Base-by-base conservation (phyloP, 2,888 invertebrate genomes). In the Zootermopsis nevadensis region DNA sequence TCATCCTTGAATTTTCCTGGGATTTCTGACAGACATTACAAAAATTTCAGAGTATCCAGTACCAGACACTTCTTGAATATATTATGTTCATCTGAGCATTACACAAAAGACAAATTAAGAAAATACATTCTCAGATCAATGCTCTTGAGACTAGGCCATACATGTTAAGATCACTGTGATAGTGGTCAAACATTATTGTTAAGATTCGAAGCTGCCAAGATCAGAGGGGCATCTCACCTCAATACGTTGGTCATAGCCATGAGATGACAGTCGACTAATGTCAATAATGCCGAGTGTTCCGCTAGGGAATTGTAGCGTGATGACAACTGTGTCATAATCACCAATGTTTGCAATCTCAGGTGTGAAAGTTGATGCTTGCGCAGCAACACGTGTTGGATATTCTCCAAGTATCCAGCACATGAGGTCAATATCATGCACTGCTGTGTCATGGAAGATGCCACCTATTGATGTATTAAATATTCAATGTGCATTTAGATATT, bases 381-480 rank as follows among this genome's bases (percentile, higher is more conserved):
- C 90, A 86, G 90, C 91, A 82, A 94, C 93, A 85, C 90, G 91
- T 30, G 87, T 89, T 0, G 94, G 94, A 84, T 91, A 90, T 87
- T 93, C 93, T 0, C 93, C 93, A 35, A 93, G 88, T 55, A 94
- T 88, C 93, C 93, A 94, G 84, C 93, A 92, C 10, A 92, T 88
- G 88, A 93, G 90, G 86, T 94, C 94, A 83, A 94, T 90, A 87
- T 94, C 94, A 86, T 94, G 94, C 2, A 94, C 93, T 83, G 93
- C 89, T 86, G 94, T 93, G 87, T 94, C 94, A 84, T 94, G 93
- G 88, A 93, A 94, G 42, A 94, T 93, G 24, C 93, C 93, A 86
- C 94, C 94, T 91, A 85, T 53, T 60, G 60, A 60, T 48, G 19
- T 15, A 48, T 48, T 48, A 48, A 19, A 42, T 19, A 19, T 19